Evolutionary conservation across 2,888 invertebrate species (phyloP).

Genomic region (Petrolisthes cinctipes): DNA sequence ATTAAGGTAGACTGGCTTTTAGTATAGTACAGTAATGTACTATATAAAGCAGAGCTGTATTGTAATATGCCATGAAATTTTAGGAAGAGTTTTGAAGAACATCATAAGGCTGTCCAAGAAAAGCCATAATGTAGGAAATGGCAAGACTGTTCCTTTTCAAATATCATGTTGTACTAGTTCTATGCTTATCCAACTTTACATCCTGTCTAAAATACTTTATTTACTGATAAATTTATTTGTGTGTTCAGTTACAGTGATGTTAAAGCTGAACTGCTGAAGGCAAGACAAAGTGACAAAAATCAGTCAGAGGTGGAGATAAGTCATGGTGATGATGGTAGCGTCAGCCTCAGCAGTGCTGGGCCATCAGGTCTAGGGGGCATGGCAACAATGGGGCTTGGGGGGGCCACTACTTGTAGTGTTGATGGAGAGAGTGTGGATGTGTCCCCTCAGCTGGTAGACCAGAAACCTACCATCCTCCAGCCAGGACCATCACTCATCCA

Average conservation of each 20-base stretch:
- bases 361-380: background rate
- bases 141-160: no score
- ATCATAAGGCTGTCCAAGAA: no score
- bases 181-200: background rate
- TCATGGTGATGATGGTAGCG: slow-evolving; percentile 30
- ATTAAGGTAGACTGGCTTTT: no score
- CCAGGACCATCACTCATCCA: slow-evolving; percentile 30
- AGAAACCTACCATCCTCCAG: slow-evolving; percentile 13
- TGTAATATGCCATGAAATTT: no score
- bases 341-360: slow-evolving; percentile 7
- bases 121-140: no score
- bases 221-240: background rate
- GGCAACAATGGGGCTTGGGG: background rate
- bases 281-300: slow-evolving; percentile 57
- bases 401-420: slow-evolving; percentile 12
- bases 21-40: no score
- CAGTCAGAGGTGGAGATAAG: slow-evolving; percentile 31
- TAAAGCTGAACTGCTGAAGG: slow-evolving; percentile 74
- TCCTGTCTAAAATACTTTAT: background rate
- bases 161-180: background rate
- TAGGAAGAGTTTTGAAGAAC: no score
- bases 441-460: slow-evolving; percentile 22
- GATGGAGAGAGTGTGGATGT: slow-evolving; percentile 14
- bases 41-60: no score
- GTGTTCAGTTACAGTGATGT: slow-evolving; percentile 79